Percentiles rank a stretch among this genome's conserved stretches.
phyloP scores from a whole-genome alignment of 2,113 vertebrate genomes.

The Macroglossus sobrinus region DNA sequence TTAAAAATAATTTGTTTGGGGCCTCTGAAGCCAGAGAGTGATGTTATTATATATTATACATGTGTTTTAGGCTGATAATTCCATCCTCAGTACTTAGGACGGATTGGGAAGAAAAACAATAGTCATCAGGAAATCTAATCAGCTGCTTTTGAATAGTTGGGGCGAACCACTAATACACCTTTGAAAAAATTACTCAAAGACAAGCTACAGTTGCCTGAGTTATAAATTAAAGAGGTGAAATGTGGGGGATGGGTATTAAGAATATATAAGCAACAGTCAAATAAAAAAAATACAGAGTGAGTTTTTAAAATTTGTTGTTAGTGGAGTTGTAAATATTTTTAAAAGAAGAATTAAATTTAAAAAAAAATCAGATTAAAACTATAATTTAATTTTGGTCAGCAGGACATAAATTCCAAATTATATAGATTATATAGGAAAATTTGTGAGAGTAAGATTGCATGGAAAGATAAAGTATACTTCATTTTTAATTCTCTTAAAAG shows the following conservation, averaged over 20 bases:
- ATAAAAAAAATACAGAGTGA: not conserved
- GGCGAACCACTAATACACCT: not conserved
- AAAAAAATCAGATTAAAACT: not conserved
- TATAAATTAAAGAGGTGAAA: not conserved
- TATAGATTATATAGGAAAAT: not conserved
- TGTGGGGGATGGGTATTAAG: not conserved
- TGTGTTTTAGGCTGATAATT: not conserved
- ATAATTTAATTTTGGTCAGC: not conserved
- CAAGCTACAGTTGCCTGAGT: not conserved
- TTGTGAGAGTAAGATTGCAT: not conserved
- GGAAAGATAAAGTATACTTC: not conserved
- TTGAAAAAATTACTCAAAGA: not conserved
- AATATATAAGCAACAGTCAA: not conserved
- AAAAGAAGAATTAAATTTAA: not conserved
- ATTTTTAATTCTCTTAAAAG: not conserved
- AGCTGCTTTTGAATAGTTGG: not conserved
- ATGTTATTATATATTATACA: not conserved
- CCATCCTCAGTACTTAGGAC: not conserved
- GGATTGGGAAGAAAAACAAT: not conserved
- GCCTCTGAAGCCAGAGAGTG: not conserved
- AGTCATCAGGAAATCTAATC: not conserved
- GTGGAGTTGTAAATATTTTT: not conserved
- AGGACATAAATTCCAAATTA: not conserved
- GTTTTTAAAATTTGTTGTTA: not conserved
- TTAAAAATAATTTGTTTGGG: constrained; percentile 20